Percentiles rank a stretch among this genome's conserved stretches.
Conservation (phyloP, 1,140 invertebrate genomes). For the Cotesia typhae region DNA sequence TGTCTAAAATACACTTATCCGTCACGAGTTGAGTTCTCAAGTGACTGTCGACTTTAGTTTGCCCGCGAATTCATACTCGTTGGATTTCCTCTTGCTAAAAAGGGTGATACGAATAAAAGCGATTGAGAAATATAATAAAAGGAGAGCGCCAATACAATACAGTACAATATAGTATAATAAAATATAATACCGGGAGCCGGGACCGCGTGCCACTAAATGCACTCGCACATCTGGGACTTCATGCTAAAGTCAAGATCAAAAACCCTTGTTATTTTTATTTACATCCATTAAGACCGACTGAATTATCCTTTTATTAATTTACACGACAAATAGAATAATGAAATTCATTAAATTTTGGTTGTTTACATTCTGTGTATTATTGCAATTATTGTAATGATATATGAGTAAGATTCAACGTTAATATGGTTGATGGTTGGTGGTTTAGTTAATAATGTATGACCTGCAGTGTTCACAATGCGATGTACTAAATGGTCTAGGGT, state of each 20-base stretch:
- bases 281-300: not conserved
- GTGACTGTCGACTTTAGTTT: slow-evolving; percentile 19
- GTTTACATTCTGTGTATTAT: not conserved
- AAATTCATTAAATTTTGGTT: not conserved
- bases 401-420: no score
- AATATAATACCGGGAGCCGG: no score
- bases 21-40: not conserved
- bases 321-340: not conserved
- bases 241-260: no score
- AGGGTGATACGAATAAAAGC: slow-evolving; percentile 7
- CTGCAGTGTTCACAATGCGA: not conserved
- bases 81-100: slow-evolving; percentile 4
- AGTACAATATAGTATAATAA: not conserved
- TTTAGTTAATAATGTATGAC: not conserved
- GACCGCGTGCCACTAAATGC: slow-evolving; percentile 7
- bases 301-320: not conserved
- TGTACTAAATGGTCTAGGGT: slow-evolving; percentile 1
- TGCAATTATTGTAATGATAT: no score
- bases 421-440: not conserved
- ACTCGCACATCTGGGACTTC: not conserved
- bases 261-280: not conserved
- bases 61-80: slow-evolving; percentile 16
- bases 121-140: not conserved
- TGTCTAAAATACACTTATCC: slow-evolving; percentile 19
- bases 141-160: not conserved